Percentiles rank a stretch among this genome's conserved stretches.
Conservation (phyloP, 2,113 vertebrate genomes). For the Cebus imitator region DNA sequence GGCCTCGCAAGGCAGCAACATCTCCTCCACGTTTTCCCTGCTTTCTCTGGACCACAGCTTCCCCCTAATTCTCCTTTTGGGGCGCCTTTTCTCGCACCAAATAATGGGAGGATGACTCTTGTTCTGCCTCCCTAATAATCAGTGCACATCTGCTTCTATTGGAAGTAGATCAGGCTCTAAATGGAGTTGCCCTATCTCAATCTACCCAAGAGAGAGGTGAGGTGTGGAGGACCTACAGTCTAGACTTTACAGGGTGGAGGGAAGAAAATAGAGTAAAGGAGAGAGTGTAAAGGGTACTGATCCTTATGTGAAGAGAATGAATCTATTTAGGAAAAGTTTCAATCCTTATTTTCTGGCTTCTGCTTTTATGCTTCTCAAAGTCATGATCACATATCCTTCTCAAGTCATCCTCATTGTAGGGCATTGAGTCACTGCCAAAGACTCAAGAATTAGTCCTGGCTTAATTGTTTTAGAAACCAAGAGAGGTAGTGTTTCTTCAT, state of each 20-base stretch:
- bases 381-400: neutral
- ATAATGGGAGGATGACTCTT: neutral
- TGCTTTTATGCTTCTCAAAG: neutral
- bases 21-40: neutral
- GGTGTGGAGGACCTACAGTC: neutral
- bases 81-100: neutral
- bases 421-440: neutral
- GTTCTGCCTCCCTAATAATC: neutral
- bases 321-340: neutral
- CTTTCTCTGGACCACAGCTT: neutral
- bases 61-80: neutral
- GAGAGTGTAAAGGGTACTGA: neutral
- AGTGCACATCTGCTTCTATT: neutral
- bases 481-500: neutral
- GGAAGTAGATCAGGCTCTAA: neutral
- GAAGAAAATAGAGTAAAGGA: neutral
- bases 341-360: neutral
- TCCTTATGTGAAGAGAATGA: neutral
- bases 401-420: neutral
- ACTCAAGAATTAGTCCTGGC: neutral
- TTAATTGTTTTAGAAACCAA: conserved; percentile 21
- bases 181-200: neutral
- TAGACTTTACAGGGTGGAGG: neutral
- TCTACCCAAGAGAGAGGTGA: neutral
- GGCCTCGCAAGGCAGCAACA: neutral